Evolutionary conservation across 2,888 invertebrate genomes (phyloP).

Genomic region (Tenthredo amoena): DNA sequence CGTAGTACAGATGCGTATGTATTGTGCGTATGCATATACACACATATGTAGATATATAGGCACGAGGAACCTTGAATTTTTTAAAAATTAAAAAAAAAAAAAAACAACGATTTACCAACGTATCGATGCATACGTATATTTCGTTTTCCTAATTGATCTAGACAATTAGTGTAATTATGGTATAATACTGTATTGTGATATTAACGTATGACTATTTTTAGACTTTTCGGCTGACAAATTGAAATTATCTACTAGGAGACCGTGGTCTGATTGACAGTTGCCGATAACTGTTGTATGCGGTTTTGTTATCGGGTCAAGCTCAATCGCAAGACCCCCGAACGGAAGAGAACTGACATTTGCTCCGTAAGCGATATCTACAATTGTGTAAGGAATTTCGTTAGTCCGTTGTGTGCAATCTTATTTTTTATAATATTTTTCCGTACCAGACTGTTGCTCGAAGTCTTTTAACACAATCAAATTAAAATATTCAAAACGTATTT

Average conservation of each 20-base stretch:
- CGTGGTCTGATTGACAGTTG: constrained; percentile 8
- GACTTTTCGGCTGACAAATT: background rate
- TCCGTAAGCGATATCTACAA: background rate
- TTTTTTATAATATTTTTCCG: background rate
- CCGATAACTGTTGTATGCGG: constrained; percentile 19
- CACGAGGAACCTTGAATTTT: background rate
- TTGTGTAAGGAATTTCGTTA: constrained; percentile 13
- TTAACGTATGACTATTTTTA: background rate
- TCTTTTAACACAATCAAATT: background rate
- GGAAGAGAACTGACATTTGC: constrained; percentile 40
- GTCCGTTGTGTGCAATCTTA: background rate
- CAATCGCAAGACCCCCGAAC: constrained; percentile 17
- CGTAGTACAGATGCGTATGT: background rate
- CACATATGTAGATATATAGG: background rate
- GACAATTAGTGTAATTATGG: background rate
- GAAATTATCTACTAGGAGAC: constrained; percentile 5
- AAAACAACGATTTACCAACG: background rate
- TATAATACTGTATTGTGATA: background rate
- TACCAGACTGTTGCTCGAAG: no score
- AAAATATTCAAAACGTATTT: background rate
- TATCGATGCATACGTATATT: background rate
- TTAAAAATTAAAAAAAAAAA: no score
- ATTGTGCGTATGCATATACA: background rate
- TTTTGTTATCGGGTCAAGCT: constrained; percentile 32
- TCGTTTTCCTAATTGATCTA: background rate